phyloP scores from a whole-genome alignment of 2,888 invertebrate species.

The Drosophila tripunctata region DNA sequence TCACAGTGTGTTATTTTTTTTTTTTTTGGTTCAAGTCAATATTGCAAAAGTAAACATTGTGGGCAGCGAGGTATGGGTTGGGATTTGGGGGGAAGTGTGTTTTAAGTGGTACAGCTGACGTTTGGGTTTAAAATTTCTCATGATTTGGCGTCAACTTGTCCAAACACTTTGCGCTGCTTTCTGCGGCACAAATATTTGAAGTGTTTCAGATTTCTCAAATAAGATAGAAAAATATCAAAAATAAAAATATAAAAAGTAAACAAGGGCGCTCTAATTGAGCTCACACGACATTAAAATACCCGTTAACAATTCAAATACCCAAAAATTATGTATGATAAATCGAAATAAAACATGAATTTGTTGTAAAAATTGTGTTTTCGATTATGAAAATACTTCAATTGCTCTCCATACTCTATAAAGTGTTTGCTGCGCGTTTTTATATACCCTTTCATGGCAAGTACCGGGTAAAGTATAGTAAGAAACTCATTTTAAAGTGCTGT shows the following conservation, averaged over 20 bases:
- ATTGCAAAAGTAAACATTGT: constrained; percentile 65
- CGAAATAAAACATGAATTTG: no score
- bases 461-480: constrained; percentile 1
- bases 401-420: no score
- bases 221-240: constrained; percentile 7
- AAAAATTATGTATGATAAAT: no score
- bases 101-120: constrained; percentile 74
- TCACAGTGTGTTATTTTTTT: constrained; percentile 44
- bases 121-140: constrained; percentile 74
- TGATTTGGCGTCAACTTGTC: constrained; percentile 72
- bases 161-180: constrained; percentile 58
- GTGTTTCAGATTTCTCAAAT: constrained; percentile 69
- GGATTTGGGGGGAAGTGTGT: constrained; percentile 11
- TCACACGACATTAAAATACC: not conserved
- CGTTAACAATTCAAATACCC: not conserved
- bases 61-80: not conserved
- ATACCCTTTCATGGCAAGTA: not conserved
- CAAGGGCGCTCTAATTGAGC: not conserved
- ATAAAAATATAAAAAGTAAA: constrained; percentile 22
- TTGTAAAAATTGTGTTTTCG: no score
- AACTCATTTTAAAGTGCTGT: constrained; percentile 47
- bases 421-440: no score
- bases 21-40: constrained; percentile 67
- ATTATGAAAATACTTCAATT: no score
- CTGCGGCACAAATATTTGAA: constrained; percentile 72